Base-by-base conservation (phyloP, 1,140 invertebrate genomes). In the Reticulitermes speratus region DNA sequence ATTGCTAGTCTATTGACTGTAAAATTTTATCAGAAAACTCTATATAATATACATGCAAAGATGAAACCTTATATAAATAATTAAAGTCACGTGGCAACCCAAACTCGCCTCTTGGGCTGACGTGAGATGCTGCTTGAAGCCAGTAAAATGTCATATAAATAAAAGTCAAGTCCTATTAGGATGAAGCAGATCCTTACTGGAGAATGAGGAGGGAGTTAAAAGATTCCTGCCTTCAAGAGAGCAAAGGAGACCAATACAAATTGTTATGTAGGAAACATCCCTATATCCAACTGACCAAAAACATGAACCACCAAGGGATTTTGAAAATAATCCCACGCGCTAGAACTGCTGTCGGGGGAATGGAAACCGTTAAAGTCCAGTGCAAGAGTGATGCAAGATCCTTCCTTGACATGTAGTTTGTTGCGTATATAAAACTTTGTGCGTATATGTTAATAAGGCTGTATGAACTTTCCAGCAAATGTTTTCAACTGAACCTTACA, bases 261-360 rank as follows among this genome's bases (percentile, higher is more conserved):
- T 30, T 75, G 65, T 75, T 75, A 75, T 75, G 65, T 75, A 75
- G 65, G 65, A 75, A 25, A 75, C 65, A 75, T 75, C 65, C n/a
- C 65, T 75, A 25, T 75, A 75, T 2, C n/a, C 65, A 75, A 75
- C 65, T 75, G 65, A 75, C 65, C 65, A 75, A 75, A 75, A 75
- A 75, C 65, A 75, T 75, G 65, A 75, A 75, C 65, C 65, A 75
- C 65, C 65, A 75, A 55, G 65, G 65, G 65, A 75, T 75, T 75
- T 75, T 25, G 65, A 30, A 75, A 75, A 75, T 75, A 75, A 75
- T 75, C 25, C 65, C n/a, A 30, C 65, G n/a, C 9, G 65, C 65
- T 25, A 75, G 65, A 6, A 75, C 2, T 30, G 65, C 16, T n/a
- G 65, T 30, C n/a, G 16, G 25, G n/a, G 52, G n/a, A n/a, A 6